phyloP scores from a whole-genome alignment of 1,140 invertebrate genomes.

The Maniola jurtina region DNA sequence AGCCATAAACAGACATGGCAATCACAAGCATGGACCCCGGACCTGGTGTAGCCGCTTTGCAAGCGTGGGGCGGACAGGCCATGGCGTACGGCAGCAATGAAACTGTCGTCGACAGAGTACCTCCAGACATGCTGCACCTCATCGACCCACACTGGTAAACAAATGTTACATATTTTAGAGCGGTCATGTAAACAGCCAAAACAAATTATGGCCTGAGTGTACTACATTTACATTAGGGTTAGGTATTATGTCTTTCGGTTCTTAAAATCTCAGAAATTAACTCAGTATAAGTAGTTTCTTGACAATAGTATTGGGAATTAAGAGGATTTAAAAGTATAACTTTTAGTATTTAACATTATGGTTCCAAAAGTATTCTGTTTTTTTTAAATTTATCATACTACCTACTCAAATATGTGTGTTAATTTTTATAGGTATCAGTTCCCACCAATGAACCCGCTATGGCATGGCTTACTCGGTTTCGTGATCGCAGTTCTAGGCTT shows the following conservation, averaged over 20 bases:
- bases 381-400: no score
- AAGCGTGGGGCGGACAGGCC: constrained; percentile 71
- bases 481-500: constrained; percentile 81
- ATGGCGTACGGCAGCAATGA: constrained; percentile 74
- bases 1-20: constrained; percentile 49
- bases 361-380: no score
- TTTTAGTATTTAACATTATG: no score
- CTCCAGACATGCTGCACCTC: constrained; percentile 81
- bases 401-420: not conserved
- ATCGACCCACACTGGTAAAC: constrained; percentile 81
- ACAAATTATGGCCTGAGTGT: no score
- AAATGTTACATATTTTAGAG: no score
- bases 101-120: constrained; percentile 78
- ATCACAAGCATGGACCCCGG: constrained; percentile 63
- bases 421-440: constrained; percentile 78
- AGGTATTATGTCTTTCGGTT: no score
- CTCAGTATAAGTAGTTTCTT: no score
- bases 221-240: no score
- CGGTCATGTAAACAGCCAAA: no score
- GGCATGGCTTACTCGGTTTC: constrained; percentile 83
- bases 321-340: no score
- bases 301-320: no score
- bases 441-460: constrained; percentile 82
- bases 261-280: no score
- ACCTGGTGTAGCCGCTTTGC: constrained; percentile 65